Percentiles rank a stretch among this genome's conserved stretches.
Evolutionary conservation across 2,888 invertebrate genomes (phyloP).

Genomic region (Sphaeridia pumilis): DNA sequence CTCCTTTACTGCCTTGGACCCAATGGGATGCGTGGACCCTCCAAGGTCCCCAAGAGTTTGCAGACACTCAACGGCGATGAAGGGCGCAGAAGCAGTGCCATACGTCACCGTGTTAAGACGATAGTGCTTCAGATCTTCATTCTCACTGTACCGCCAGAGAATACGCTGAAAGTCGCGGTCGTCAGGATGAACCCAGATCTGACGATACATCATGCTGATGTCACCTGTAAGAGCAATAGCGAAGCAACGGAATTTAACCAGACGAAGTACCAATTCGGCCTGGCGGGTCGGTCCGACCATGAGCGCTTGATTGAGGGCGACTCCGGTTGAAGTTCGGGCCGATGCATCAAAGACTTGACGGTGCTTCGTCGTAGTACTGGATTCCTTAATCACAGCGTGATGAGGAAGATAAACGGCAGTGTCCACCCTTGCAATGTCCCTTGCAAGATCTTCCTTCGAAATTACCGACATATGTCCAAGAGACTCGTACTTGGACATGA

Average conservation of each 20-base stretch:
- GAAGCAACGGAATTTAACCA: conserved; percentile 35
- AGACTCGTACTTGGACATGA: conserved; percentile 26
- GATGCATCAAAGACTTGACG: conserved; percentile 38
- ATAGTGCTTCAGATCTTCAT: conserved; percentile 22
- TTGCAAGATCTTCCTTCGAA: conserved; percentile 3
- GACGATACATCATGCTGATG: conserved; percentile 37
- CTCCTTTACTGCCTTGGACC: too few relatives aligned
- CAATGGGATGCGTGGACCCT: too few relatives aligned
- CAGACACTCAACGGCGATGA: conserved; percentile 36
- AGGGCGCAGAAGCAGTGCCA: conserved; percentile 37
- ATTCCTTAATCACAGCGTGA: conserved; percentile 33
- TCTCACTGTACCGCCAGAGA: conserved; percentile 37
- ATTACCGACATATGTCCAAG: conserved; percentile 31
- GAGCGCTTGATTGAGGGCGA: conserved; percentile 36
- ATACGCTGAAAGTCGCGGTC: conserved; percentile 38
- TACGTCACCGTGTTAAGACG: conserved; percentile 37
- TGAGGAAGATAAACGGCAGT: conserved; percentile 36
- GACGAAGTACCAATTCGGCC: conserved; percentile 30
- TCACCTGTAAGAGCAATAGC: conserved; percentile 35
- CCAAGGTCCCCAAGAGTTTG: too few relatives aligned
- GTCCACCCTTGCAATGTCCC: too few relatives aligned
- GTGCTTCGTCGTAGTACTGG: conserved; percentile 36
- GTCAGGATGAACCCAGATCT: conserved; percentile 29
- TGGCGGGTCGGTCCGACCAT: conserved; percentile 36
- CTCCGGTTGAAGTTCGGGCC: conserved; percentile 24